Evolutionary conservation across 2,113 vertebrate genomes (phyloP).

Genomic region (Apodemus sylvaticus): DNA sequence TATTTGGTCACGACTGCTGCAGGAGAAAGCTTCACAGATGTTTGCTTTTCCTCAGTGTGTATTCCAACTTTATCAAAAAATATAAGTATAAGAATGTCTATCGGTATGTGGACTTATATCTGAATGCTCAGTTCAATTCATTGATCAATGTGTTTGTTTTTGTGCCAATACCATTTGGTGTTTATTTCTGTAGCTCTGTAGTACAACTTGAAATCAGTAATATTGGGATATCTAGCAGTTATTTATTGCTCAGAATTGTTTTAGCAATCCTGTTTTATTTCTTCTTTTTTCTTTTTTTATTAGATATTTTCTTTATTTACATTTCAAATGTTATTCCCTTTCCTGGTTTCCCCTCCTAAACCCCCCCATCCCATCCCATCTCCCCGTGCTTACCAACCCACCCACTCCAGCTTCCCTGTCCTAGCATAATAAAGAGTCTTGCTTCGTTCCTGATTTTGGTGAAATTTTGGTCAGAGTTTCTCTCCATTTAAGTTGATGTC

Average conservation of each 20-base stretch:
- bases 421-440: too few species aligned
- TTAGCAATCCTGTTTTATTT: background rate
- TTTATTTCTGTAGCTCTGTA: background rate
- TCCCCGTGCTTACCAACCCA: too few species aligned
- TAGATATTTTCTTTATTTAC: too few species aligned
- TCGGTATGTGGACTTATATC: background rate
- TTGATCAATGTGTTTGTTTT: background rate
- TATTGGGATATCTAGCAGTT: background rate
- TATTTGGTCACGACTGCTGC: background rate
- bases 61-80: background rate
- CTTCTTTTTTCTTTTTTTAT: too few species aligned
- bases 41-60: background rate
- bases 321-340: too few species aligned
- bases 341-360: too few species aligned
- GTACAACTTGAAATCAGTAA: background rate
- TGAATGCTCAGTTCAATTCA: background rate
- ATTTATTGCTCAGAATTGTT: background rate
- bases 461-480: background rate
- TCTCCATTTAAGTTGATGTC: background rate
- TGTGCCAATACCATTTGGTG: background rate
- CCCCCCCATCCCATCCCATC: too few species aligned
- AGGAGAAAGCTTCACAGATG: background rate
- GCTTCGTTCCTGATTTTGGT: background rate
- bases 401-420: too few species aligned
- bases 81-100: background rate